These are phyloP conservation scores for Redunca redunca DNA, from an alignment of 2,113 vertebrate genomes.

Conservation along the genomic window DNA sequence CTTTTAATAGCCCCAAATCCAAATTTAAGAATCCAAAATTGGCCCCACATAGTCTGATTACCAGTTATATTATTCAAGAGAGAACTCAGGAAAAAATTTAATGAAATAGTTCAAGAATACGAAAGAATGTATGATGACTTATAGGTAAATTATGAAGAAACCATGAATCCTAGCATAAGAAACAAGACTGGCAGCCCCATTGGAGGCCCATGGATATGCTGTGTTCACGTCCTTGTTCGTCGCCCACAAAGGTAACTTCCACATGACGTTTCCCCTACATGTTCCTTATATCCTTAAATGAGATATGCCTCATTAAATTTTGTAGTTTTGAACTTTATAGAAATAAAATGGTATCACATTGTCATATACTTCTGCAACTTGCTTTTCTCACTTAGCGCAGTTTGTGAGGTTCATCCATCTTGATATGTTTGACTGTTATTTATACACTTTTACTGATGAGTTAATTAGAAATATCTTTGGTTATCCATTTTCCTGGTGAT, in stretches of 20 bases:
- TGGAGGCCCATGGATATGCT: fast-evolving
- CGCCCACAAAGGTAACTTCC: not conserved
- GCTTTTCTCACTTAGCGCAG: not conserved
- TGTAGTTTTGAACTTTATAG: not conserved
- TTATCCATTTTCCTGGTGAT: not conserved
- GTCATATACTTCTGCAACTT: not conserved
- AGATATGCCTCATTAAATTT: not conserved
- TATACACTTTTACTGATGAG: not conserved
- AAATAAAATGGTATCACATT: not conserved
- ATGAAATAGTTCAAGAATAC: not conserved
- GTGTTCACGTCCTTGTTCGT: not conserved
- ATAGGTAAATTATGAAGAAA: not conserved
- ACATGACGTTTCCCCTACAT: not conserved
- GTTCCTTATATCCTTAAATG: not conserved
- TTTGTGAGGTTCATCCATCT: not conserved
- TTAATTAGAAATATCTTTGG: not conserved
- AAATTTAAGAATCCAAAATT: not conserved
- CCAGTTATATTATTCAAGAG: not conserved
- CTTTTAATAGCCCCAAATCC: not conserved
- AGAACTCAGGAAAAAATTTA: not conserved
- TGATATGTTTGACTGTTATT: not conserved
- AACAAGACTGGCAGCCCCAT: not conserved
- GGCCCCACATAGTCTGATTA: not conserved
- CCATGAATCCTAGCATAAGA: not conserved
- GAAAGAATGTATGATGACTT: not conserved